Conservation (phyloP, 1,140 invertebrate genomes). For the Lysiphlebus fabarum region DNA sequence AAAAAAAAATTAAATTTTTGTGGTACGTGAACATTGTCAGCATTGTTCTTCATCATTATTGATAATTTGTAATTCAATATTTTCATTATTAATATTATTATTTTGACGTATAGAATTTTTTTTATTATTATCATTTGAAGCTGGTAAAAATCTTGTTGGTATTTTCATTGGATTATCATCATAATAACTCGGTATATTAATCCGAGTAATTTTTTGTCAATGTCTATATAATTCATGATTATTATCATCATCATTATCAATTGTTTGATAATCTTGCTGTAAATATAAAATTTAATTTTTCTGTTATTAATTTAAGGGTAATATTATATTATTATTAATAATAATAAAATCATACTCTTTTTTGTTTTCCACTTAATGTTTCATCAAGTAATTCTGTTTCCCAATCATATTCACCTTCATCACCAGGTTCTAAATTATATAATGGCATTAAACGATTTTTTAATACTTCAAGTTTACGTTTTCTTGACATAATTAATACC, state of each 20-base stretch:
- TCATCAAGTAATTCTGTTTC: slow-evolving; percentile 60
- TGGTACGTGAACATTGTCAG: slow-evolving; percentile 26
- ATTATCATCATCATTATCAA: slow-evolving; percentile 48
- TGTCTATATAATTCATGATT: slow-evolving; percentile 48
- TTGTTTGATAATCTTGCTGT: slow-evolving; percentile 51
- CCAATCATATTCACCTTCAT: slow-evolving; percentile 62
- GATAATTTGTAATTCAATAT: slow-evolving; percentile 15
- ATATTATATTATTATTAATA: background rate
- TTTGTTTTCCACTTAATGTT: slow-evolving; percentile 45
- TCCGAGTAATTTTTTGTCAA: slow-evolving; percentile 18
- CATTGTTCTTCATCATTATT: slow-evolving; percentile 15
- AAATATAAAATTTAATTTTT: slow-evolving; percentile 35
- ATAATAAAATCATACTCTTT: slow-evolving; percentile 41
- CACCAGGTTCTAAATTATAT: slow-evolving; percentile 65
- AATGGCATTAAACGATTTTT: slow-evolving; percentile 66
- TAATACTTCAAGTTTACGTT: slow-evolving; percentile 58
- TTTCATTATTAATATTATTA: slow-evolving; percentile 4
- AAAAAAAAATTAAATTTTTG: slow-evolving; percentile 20
- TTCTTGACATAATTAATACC: slow-evolving; percentile 54
- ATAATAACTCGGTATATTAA: slow-evolving; percentile 1
- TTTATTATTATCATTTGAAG: background rate
- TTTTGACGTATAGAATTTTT: background rate
- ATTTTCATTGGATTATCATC: slow-evolving; percentile 25
- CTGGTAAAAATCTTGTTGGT: slow-evolving; percentile 20
- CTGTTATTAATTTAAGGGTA: slow-evolving; percentile 18